Percentiles rank a stretch among this genome's conserved stretches.
phyloP scores from a whole-genome alignment of 2,888 invertebrate species.

The Idaea biselata region DNA sequence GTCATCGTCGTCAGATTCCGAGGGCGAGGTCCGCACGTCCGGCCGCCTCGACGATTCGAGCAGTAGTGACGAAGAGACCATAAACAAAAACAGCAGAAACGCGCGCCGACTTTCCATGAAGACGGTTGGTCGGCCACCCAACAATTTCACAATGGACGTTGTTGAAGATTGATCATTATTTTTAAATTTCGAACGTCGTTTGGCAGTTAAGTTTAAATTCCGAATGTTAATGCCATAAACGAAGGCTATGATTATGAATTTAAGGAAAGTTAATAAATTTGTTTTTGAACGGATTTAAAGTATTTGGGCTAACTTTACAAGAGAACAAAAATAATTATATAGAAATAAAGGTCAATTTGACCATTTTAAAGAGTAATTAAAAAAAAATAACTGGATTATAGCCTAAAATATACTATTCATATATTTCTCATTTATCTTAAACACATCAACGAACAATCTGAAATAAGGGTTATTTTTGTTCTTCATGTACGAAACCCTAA shows the following conservation, averaged over 20 bases:
- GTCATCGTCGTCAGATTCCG: constrained; percentile 68
- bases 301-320: background rate
- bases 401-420: background rate
- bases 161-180: constrained; percentile 58
- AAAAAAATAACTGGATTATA: background rate
- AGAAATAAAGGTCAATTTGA: background rate
- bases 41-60: constrained; percentile 64
- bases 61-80: constrained; percentile 70
- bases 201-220: background rate
- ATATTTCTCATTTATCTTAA: background rate
- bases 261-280: background rate
- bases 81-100: constrained; percentile 54
- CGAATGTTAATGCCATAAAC: background rate
- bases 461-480: background rate
- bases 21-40: constrained; percentile 56
- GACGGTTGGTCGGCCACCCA: constrained; percentile 59
- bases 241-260: constrained; percentile 4
- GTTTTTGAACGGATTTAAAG: background rate
- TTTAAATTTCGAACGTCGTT: constrained; percentile 12
- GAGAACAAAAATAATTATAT: background rate
- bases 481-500: background rate
- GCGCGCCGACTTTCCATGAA: constrained; percentile 68
- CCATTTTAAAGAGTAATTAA: background rate
- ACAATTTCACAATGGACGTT: constrained; percentile 67
- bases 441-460: background rate